Base-by-base conservation (phyloP, 2,797 vertebrate species). In the Rhincodon typus region DNA sequence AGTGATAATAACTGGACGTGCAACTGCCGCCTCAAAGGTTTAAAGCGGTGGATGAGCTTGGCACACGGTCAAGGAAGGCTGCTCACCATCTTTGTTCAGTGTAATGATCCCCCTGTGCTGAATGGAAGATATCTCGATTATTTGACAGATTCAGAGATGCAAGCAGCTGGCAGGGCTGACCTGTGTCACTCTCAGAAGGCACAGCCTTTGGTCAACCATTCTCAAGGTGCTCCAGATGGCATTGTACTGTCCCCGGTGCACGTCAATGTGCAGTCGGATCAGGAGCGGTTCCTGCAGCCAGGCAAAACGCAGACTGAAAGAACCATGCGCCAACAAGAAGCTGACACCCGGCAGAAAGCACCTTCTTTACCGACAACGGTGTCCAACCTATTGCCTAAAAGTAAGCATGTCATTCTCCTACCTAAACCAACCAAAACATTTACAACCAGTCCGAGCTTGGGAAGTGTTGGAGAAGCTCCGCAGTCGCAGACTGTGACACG, bases 1-100 rank as follows among this genome's bases (percentile, higher is more conserved):
- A 98, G 98, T 23, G 98, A 98, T 88, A 99, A 99, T 23, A 97
- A 98, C 96, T 99, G 99, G 99, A 99, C 97, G 4, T 99, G 99
- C 1, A 98, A 99, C 97, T 99, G 99, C 96, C 97, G 97, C 69
- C 97, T 99, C 82, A 97, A 98, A 10, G 98, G 98, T 93, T 97
- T 99, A 96, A 98, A 98, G 97, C 97, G 96, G 95, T 99, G 99
- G 99, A 98, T 99, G 97, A 98, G 97, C 1, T 96, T 97, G 50
- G 98, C 98, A 95, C 98, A 98, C 86, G 97, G 98, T 19, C 98
- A 98, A 96, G 98, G 99, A 62, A 98, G 98, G 95, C 97, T 99
- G 96, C 97, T 99, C 96, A 98, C 98, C 0, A 98, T 98, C 94
- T 98, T 98, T 96, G 98, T 99, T 96, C 98, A 98, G 96, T 99